Base-by-base conservation (phyloP, 2,888 invertebrate species). In the Trimorus sp. region DNA sequence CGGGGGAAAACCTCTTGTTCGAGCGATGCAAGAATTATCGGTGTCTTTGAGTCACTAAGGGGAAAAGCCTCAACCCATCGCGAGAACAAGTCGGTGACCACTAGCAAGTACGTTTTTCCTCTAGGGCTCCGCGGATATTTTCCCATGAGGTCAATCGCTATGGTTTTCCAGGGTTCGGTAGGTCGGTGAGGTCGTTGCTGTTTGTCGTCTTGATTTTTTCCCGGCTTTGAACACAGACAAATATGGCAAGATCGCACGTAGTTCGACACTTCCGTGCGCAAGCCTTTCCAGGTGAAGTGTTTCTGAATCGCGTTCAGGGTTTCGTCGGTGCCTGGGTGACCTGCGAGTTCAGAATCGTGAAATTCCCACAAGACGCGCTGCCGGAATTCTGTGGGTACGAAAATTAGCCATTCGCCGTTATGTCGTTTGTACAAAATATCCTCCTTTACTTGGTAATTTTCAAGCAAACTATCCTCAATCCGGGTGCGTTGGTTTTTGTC, bases 251-350 rank as follows among this genome's bases (percentile, higher is more conserved):
- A n/a, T 37, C 40, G 56, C 14, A 74, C 74, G 58, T 74, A 65
- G 5, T 75, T 26, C 15, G 2, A 2, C 8, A 75, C 75, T 37
- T 75, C 75, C 2, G 36, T 36, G 2, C 37, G 26, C 4, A 66
- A 4, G 1, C 75, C 66, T 42, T 66, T 75, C 66, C 75, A 75
- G 12, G 66, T 42, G 42, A 66, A 59, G 38, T 1, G 3, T 38
- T n/a, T 15, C 6, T 48, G 63, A 9, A 62, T 48, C 12, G 62
- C 62, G 48, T 48, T n/a, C n/a, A n/a, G 6, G 5, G 62, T 62
- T 48, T 62, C 62, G 7, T 62, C n/a, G 12, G 26, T 36, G 48
- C 62, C 62, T n/a, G 86, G 85, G 51, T 86, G 84, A 3, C 81
- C 83, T 7, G 84, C 80, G 0, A 11, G 26, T 0, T 53, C 8